phyloP scores from a whole-genome alignment of 2,113 vertebrate species.

The Cynopterus brachyotis region DNA sequence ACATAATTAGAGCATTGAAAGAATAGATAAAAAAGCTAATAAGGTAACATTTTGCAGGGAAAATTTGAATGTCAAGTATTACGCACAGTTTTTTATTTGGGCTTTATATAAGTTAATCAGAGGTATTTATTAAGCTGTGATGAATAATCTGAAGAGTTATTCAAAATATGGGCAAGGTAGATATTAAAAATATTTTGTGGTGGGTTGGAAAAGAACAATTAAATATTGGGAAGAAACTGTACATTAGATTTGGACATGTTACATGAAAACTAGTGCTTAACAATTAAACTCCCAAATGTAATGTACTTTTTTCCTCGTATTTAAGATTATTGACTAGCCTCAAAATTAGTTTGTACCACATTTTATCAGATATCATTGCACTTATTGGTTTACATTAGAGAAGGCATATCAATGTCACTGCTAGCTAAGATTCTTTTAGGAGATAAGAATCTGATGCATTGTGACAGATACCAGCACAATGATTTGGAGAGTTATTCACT shows the following conservation, averaged over 20 bases:
- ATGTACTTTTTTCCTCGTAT: not conserved
- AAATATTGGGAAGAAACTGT: not conserved
- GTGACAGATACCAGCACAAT: not conserved
- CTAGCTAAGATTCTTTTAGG: not conserved
- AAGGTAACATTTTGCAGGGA: not conserved
- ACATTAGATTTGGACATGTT: not conserved
- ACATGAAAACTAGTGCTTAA: not conserved
- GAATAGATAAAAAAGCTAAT: not conserved
- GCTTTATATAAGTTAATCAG: not conserved
- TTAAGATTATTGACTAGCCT: not conserved
- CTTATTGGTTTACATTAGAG: conserved; percentile 47
- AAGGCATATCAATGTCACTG: not conserved
- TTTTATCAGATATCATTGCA: not conserved
- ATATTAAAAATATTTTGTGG: not conserved
- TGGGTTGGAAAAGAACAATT: not conserved
- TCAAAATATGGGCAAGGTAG: not conserved
- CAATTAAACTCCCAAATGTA: not conserved
- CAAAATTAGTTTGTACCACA: not conserved
- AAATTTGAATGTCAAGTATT: conserved; percentile 1
- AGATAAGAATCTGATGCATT: conserved; percentile 1
- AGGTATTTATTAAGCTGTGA: not conserved
- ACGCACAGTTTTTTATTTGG: not conserved
- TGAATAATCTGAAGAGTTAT: not conserved
- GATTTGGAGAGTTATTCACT: not conserved
- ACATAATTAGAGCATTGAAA: not conserved